Conservation (phyloP, 2,888 invertebrate species). For the Ectobius pallidus region DNA sequence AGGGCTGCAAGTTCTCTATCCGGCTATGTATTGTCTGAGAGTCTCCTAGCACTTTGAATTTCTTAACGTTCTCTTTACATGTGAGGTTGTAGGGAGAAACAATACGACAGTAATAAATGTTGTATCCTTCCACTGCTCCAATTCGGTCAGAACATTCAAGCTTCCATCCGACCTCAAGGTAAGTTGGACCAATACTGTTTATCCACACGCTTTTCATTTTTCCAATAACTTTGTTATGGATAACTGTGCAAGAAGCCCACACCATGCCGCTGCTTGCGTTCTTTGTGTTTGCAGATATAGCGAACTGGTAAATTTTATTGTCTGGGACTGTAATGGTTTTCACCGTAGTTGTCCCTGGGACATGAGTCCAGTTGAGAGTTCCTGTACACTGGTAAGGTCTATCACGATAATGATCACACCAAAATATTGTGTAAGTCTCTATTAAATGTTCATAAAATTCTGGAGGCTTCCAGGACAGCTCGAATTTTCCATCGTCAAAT, state of each 20-base stretch:
- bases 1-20: conserved; percentile 68
- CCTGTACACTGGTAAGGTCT: conserved; percentile 64
- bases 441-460: conserved; percentile 51
- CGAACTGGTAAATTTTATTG: conserved; percentile 72
- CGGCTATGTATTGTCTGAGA: conserved; percentile 35
- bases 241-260: conserved; percentile 80
- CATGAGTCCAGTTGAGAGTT: conserved; percentile 64
- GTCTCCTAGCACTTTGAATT: conserved; percentile 50
- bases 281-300: conserved; percentile 77
- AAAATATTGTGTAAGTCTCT: conserved; percentile 80
- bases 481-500: conserved; percentile 73
- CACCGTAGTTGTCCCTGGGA: conserved; percentile 57
- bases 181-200: conserved; percentile 57
- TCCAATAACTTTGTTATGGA: conserved; percentile 57
- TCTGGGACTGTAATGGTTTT: conserved; percentile 66
- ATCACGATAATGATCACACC: conserved; percentile 69
- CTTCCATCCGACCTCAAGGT: conserved; percentile 74
- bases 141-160: conserved; percentile 76
- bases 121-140: conserved; percentile 74
- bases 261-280: conserved; percentile 80
- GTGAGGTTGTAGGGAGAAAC: conserved; percentile 59
- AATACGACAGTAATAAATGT: conserved; percentile 75
- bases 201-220: conserved; percentile 65
- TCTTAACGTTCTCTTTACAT: conserved; percentile 57
- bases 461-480: conserved; percentile 75